A percentile compares a stretch with the other conserved stretches of the same genome.
These are phyloP conservation scores for Carabus problematicus DNA, from an alignment of 2,888 invertebrate species.

Conservation along the genomic window DNA sequence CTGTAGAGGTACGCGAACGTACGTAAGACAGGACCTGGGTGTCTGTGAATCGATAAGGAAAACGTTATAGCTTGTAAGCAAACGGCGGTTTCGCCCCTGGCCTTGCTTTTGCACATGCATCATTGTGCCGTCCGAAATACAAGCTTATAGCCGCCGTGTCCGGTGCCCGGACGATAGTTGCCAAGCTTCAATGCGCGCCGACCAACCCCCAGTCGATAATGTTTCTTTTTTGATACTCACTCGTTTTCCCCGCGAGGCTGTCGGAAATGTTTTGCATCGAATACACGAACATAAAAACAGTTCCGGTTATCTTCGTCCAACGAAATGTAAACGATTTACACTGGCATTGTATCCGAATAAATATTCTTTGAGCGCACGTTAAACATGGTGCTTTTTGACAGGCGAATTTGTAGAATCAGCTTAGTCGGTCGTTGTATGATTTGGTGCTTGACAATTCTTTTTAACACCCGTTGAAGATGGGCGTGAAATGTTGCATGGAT, in stretches of 20 bases:
- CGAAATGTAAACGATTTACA: constrained; percentile 21
- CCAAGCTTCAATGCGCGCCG: too few relatives aligned
- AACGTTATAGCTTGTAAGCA: constrained; percentile 25
- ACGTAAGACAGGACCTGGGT: background rate
- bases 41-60: constrained; percentile 16
- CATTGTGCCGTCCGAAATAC: constrained; percentile 11
- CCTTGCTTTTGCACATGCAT: constrained; percentile 21
- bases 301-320: constrained; percentile 28
- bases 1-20: background rate
- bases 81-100: constrained; percentile 22
- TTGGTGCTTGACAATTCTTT: too few relatives aligned
- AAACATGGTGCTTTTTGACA: too few relatives aligned
- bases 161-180: background rate
- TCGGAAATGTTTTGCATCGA: constrained; percentile 34
- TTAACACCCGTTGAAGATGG: too few relatives aligned
- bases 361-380: too few relatives aligned
- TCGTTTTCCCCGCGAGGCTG: constrained; percentile 16
- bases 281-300: constrained; percentile 33
- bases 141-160: constrained; percentile 7
- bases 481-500: too few relatives aligned
- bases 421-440: too few relatives aligned
- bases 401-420: too few relatives aligned
- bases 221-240: too few relatives aligned
- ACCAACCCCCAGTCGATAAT: too few relatives aligned
- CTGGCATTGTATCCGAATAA: too few relatives aligned